Conservation (phyloP, 2,888 invertebrate genomes). For the Drosophila neonasuta region DNA sequence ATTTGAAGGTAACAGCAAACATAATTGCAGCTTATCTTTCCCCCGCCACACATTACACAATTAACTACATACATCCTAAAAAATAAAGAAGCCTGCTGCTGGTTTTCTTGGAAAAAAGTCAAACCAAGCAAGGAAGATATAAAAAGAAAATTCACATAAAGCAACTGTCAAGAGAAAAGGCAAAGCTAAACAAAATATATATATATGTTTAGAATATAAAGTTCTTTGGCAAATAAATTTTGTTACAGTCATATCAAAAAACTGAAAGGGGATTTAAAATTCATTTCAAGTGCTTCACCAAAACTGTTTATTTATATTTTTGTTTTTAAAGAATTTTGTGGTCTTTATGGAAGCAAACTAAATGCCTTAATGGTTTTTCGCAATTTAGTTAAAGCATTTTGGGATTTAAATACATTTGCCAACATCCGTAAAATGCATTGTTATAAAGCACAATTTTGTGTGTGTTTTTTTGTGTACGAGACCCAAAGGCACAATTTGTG, state of each 20-base stretch:
- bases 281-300: background rate
- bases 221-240: background rate
- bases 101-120: background rate
- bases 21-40: slow-evolving; percentile 2
- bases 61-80: background rate
- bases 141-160: slow-evolving; percentile 2
- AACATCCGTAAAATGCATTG: background rate
- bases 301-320: background rate
- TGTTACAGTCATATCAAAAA: background rate
- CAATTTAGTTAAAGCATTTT: background rate
- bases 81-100: background rate
- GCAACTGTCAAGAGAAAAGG: background rate
- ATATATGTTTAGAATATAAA: background rate
- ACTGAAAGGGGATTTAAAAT: background rate
- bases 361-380: background rate
- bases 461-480: background rate
- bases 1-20: background rate
- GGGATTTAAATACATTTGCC: background rate
- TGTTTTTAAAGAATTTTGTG: background rate
- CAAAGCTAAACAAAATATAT: background rate
- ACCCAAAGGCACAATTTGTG: background rate
- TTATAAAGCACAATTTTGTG: background rate
- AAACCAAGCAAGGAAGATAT: background rate
- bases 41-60: background rate
- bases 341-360: background rate